Evolutionary conservation across 2,113 vertebrate genomes (phyloP), one percentile per base, ranked within the genome.

Genomic region (Silurus asotus): DNA sequence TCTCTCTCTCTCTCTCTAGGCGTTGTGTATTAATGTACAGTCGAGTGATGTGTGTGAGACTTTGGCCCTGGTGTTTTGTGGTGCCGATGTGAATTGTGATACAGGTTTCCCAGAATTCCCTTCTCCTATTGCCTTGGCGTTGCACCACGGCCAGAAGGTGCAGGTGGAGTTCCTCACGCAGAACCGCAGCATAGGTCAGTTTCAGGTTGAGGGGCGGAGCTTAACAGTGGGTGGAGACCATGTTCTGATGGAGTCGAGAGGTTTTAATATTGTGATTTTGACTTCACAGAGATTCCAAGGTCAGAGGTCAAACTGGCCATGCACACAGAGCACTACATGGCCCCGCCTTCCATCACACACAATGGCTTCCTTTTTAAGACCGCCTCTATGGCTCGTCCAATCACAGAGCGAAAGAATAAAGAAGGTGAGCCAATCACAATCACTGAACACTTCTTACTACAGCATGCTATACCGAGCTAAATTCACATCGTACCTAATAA

Each of bases 331-430:
- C 96, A 95, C 92, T 96, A 95, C 0, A 91, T 95, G 55, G 67
- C 93, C 69, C 88, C 94, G 74, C 94, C 95, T 23, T 96, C 94
- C 4, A 92, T 98, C 88, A 96, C 95, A 15, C 94, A 97, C 93
- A 96, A 95, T 2, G 97, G 98, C 77, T 99, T 97, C 92, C 94
- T 99, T 69, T 97, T 95, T 92, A 99, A 99, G 93, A 97, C 96
- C 0, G 95, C 95, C 4, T 99, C 98, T 19, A 96, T 97, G 91
- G 93, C 92, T 85, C 96, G 96, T 58, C 95, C 91, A 28, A 82
- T 96, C 48, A 90, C 93, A 6, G 97, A 99, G 79, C 94, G 95
- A 65, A 98, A 97, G 64, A 88, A 90, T 74, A 95, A 76, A 89
- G 97, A 99, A 92, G 98, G 98, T 99, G 85, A 17, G 88, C 6